Conservation (phyloP, 2,888 invertebrate genomes). For the Synergus gifuensis region DNA sequence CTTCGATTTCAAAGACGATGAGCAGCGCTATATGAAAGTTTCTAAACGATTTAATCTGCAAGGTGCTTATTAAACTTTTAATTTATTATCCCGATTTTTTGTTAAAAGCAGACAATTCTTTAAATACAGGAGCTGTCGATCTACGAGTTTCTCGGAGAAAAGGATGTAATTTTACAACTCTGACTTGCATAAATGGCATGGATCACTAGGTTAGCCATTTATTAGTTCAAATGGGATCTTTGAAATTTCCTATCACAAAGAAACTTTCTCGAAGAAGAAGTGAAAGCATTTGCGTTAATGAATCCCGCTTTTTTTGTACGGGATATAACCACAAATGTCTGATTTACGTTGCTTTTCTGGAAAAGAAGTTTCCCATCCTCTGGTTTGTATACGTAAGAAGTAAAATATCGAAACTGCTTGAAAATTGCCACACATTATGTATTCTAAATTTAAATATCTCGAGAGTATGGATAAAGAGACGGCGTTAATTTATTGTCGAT, state of each 20-base stretch:
- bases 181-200: slow-evolving; percentile 10
- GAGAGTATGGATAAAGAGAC: background rate
- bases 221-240: slow-evolving; percentile 10
- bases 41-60: slow-evolving; percentile 11
- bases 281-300: slow-evolving; percentile 31
- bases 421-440: background rate
- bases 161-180: slow-evolving; percentile 11
- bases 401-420: too few relatives aligned
- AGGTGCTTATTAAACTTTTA: slow-evolving; percentile 33
- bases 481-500: background rate
- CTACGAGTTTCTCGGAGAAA: background rate
- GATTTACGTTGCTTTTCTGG: too few relatives aligned
- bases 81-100: slow-evolving; percentile 9
- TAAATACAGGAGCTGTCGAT: slow-evolving; percentile 9
- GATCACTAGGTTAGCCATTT: slow-evolving; percentile 14
- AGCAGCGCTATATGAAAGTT: slow-evolving; percentile 5
- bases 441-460: background rate
- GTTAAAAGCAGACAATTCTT: background rate
- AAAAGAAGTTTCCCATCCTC: too few relatives aligned
- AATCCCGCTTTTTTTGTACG: slow-evolving; percentile 5
- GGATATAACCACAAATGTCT: background rate
- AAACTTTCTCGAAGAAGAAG: slow-evolving; percentile 30
- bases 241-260: slow-evolving; percentile 23
- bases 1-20: background rate
- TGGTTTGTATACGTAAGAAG: too few relatives aligned